Percentiles rank a stretch among this genome's conserved stretches.
phyloP scores from a whole-genome alignment of 2,113 vertebrate genomes.

The Natator depressus region DNA sequence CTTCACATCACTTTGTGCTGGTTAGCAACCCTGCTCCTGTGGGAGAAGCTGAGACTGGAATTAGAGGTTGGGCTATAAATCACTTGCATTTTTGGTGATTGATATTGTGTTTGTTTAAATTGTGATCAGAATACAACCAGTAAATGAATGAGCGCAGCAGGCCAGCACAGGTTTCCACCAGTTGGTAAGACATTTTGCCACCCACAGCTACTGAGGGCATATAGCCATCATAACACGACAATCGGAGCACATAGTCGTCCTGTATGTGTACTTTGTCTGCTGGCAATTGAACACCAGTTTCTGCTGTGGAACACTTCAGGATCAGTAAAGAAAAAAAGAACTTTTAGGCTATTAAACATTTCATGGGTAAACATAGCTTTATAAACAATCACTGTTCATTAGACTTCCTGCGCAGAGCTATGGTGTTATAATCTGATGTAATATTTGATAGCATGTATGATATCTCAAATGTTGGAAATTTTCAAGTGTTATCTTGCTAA shows the following conservation, averaged over 20 bases:
- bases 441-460: fast-evolving
- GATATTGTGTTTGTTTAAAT: background rate
- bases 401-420: background rate
- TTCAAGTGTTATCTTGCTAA: background rate
- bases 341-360: background rate
- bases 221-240: background rate
- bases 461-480: background rate
- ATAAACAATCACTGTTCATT: background rate
- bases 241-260: background rate
- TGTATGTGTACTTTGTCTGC: background rate
- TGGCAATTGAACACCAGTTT: fast-evolving
- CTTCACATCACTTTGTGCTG: background rate
- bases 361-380: background rate
- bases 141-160: background rate
- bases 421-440: background rate
- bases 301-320: fast-evolving
- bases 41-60: background rate
- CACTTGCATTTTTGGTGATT: background rate
- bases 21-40: background rate
- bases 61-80: background rate
- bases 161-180: background rate
- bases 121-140: background rate
- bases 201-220: background rate
- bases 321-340: background rate
- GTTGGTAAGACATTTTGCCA: background rate